Evolutionary conservation across 1,140 invertebrate species (phyloP), one percentile per base, ranked within the genome.

Genomic region (Elymnias hypermnestra): DNA sequence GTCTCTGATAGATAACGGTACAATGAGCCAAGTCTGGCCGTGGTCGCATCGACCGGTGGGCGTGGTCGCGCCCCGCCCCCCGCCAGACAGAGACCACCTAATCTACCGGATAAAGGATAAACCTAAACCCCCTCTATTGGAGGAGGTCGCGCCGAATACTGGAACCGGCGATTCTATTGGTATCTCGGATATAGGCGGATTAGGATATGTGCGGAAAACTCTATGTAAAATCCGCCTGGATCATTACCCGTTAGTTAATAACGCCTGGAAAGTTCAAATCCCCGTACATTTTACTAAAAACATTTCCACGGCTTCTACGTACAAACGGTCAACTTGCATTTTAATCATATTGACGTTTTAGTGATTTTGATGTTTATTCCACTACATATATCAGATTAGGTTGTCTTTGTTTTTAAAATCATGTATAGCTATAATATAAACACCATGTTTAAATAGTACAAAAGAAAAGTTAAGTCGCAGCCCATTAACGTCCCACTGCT

Each of bases 41-140:
- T 57, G 57, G 56, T 53, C 56, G 71, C 71, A 83, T 83, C 77
- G 79, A 83, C 75, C 79, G 77, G 76, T 72, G 59, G 79, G 79
- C 79, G 76, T 79, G 76, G 69, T 63, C 14, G 35, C 28, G 62
- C 65, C 75, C 73, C 74, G 74, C 76, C 76, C 74, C 71, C 71
- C 71, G 69, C 59, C 49, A 66, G 71, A 66, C 63, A 66, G 68
- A 75, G 67, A 70, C 51, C 64, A 65, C 53, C 75, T 83, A 82
- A 83, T 83, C 76, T 76, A 46, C 63, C 63, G 73, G 76, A 81
- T 83, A 79, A 74, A 70, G 79, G 79, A 81, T 83, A 72, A 78
- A 66, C 65, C 65, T 75, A 71, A 75, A 58, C 65, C 65, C 67
- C 60, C 67, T 57, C 66, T 52, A 79, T 77, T 77, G 73, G 74